Percentiles rank a stretch among this genome's conserved stretches.
phyloP scores from a whole-genome alignment of 2,888 invertebrate genomes.

The Oeneis ivallda region DNA sequence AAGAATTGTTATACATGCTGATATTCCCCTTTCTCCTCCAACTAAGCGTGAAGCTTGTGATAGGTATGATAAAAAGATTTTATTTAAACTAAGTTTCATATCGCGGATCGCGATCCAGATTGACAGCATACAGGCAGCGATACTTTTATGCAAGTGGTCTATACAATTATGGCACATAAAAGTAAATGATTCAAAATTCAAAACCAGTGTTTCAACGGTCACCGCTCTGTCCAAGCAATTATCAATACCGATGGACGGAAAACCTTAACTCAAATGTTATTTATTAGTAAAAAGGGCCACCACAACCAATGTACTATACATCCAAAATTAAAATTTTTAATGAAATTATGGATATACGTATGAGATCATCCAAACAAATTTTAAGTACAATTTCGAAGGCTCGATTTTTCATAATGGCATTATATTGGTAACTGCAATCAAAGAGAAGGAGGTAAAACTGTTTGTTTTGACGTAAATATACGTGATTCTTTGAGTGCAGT shows the following conservation, averaged over 20 bases:
- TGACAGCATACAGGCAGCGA: no score
- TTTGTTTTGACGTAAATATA: conserved; percentile 14
- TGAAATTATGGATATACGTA: conserved; percentile 46
- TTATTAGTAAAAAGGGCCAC: conserved; percentile 47
- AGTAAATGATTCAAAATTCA: background rate
- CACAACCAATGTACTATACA: conserved; percentile 46
- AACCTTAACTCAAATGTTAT: conserved; percentile 37
- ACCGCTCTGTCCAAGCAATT: background rate
- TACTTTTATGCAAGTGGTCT: background rate
- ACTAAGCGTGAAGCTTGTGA: no score
- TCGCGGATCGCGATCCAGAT: no score
- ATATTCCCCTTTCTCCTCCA: no score
- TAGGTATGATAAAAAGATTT: no score
- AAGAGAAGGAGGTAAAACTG: conserved; percentile 8
- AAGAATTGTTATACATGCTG: no score
- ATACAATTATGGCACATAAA: background rate
- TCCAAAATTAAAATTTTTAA: conserved; percentile 33
- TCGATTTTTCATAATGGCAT: conserved; percentile 31
- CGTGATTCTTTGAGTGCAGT: conserved; percentile 25
- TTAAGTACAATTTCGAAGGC: conserved; percentile 57
- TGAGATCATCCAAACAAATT: conserved; percentile 73
- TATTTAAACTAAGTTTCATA: no score
- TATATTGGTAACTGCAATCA: conserved; percentile 22
- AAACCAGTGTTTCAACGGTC: conserved; percentile 12
- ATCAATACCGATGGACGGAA: conserved; percentile 55